These are phyloP conservation scores for Himalopsyche kuldschensis DNA, from an alignment of 2,888 invertebrate species.

Conservation along the genomic window DNA sequence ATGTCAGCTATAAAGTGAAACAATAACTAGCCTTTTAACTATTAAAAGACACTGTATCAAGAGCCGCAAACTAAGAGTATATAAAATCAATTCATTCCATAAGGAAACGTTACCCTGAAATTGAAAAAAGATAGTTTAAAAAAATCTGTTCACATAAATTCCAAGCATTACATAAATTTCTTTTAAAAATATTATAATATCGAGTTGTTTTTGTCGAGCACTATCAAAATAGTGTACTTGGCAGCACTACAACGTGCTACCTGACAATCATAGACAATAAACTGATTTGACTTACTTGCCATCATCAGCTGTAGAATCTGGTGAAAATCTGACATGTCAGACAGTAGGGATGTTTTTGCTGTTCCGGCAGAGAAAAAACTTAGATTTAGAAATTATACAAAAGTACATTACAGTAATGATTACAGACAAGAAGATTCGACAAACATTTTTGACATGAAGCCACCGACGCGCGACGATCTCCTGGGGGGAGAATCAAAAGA, in stretches of 20 bases:
- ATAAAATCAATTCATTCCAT: no score
- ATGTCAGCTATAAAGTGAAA: not conserved
- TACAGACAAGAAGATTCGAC: slow-evolving; percentile 48
- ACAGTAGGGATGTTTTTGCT: slow-evolving; percentile 41
- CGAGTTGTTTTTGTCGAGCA: no score
- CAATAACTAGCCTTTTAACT: not conserved
- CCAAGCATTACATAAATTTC: no score
- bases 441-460: slow-evolving; percentile 42
- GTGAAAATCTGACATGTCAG: slow-evolving; percentile 38
- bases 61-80: no score
- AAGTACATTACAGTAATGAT: slow-evolving; percentile 48
- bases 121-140: no score
- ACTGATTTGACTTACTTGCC: no score
- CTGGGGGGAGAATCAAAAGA: slow-evolving; percentile 42
- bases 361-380: slow-evolving; percentile 49
- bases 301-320: no score
- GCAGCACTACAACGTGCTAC: not conserved
- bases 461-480: slow-evolving; percentile 39
- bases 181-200: no score
- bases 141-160: no score
- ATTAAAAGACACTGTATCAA: not conserved
- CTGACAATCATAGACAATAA: no score
- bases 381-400: slow-evolving; percentile 52
- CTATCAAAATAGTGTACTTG: not conserved
- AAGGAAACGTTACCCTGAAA: no score